Evolutionary conservation across 2,797 vertebrate genomes (phyloP).

Genomic region (Sebastolobus altivelis): DNA sequence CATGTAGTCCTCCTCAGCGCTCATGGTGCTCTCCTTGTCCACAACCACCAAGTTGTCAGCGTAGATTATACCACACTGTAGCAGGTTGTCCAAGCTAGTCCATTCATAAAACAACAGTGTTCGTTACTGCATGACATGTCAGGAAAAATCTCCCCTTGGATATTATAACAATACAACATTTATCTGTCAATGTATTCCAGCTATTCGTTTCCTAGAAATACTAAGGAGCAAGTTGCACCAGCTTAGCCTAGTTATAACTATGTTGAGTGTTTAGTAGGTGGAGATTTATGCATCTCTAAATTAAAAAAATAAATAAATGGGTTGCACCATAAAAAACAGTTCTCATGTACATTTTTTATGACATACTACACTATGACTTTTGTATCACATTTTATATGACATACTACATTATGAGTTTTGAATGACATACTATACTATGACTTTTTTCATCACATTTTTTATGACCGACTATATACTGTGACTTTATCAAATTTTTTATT

Average conservation of each 20-base stretch:
- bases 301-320: background rate
- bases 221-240: background rate
- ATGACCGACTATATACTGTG: too few species aligned
- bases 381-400: too few species aligned
- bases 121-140: background rate
- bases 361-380: too few species aligned
- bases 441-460: too few species aligned
- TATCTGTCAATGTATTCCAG: background rate
- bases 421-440: too few species aligned
- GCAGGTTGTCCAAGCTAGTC: conserved; percentile 93
- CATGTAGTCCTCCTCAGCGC: conserved; percentile 98
- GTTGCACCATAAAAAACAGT: too few species aligned
- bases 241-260: background rate
- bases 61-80: conserved; percentile 96
- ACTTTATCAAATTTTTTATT: too few species aligned
- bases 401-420: too few species aligned
- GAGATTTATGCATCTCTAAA: background rate
- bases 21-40: conserved; percentile 99
- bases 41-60: conserved; percentile 98
- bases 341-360: background rate
- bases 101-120: conserved; percentile 8
- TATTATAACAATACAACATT: background rate
- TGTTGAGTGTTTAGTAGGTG: background rate
- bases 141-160: background rate
- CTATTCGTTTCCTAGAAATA: background rate